Evolutionary conservation across 2,797 vertebrate genomes (phyloP).

Genomic region (Capromys pilorides): DNA sequence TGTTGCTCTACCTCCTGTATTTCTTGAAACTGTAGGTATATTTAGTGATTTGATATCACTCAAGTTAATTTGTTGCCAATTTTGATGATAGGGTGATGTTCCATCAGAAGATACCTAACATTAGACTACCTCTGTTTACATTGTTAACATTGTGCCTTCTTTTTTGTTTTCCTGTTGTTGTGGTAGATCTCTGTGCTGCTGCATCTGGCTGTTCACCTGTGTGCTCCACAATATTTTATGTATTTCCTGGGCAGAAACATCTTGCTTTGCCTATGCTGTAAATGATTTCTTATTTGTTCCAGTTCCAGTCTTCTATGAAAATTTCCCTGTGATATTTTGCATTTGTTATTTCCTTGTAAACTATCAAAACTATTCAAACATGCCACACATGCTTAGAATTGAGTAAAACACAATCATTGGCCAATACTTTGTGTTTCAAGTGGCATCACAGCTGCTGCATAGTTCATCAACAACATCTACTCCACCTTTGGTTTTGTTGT

Average conservation of each 20-base stretch:
- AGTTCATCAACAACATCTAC: neutral
- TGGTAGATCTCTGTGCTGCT: neutral
- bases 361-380: neutral
- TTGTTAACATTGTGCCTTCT: neutral
- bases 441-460: neutral
- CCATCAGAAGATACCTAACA: neutral
- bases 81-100: neutral
- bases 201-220: neutral
- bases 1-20: neutral
- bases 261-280: neutral
- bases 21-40: neutral
- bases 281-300: neutral
- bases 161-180: neutral
- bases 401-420: neutral
- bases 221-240: neutral
- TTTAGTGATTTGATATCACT: neutral
- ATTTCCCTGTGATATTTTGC: neutral
- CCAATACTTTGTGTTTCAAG: neutral
- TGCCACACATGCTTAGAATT: neutral
- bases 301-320: too few species aligned
- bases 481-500: neutral
- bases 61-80: neutral
- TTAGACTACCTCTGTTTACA: neutral
- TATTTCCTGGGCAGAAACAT: neutral
- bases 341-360: neutral